A percentile compares a stretch with the other conserved stretches of the same genome.
phyloP scores from a whole-genome alignment of 1,140 invertebrate species.

The Dendrolimus kikuchii region DNA sequence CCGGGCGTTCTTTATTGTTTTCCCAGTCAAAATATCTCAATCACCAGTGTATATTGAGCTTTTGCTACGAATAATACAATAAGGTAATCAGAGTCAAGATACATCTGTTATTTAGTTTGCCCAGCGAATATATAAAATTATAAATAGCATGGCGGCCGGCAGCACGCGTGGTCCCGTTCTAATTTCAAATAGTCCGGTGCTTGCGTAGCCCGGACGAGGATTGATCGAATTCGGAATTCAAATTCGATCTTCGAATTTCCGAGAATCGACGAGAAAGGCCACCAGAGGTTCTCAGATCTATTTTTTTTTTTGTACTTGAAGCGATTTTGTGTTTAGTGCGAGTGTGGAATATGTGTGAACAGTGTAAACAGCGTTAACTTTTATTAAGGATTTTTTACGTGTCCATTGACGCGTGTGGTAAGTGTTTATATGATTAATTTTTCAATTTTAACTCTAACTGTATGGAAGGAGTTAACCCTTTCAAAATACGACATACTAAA shows the following conservation, averaged over 20 bases:
- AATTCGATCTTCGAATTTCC: conserved; percentile 29
- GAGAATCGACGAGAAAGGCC: conserved; percentile 53
- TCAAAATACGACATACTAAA: no score
- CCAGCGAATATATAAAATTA: conserved; percentile 35
- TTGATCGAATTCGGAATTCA: conserved; percentile 15
- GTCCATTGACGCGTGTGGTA: conserved; percentile 26
- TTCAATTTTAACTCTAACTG: not conserved
- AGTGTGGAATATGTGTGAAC: conserved; percentile 51
- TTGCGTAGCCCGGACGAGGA: conserved; percentile 39
- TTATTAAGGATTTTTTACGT: conserved; percentile 24
- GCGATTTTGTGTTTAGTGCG: conserved; percentile 19
- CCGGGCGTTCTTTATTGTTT: conserved; percentile 19
- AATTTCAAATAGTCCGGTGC: conserved; percentile 50
- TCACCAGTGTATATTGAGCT: conserved; percentile 16
- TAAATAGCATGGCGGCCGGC: conserved; percentile 37
- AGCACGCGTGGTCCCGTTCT: conserved; percentile 33
- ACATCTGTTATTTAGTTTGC: conserved; percentile 23
- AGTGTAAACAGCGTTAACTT: conserved; percentile 40
- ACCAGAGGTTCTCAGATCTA: conserved; percentile 1
- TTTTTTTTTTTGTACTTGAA: conserved; percentile 1
- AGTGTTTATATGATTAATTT: conserved; percentile 17
- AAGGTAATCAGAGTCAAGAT: conserved; percentile 13
- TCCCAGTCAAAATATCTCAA: conserved; percentile 24
- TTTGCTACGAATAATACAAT: not conserved
- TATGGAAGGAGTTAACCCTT: no score